These are phyloP conservation scores for Dicerorhinus sumatrensis DNA, from an alignment of 2,113 vertebrate species.

Conservation along the genomic window DNA sequence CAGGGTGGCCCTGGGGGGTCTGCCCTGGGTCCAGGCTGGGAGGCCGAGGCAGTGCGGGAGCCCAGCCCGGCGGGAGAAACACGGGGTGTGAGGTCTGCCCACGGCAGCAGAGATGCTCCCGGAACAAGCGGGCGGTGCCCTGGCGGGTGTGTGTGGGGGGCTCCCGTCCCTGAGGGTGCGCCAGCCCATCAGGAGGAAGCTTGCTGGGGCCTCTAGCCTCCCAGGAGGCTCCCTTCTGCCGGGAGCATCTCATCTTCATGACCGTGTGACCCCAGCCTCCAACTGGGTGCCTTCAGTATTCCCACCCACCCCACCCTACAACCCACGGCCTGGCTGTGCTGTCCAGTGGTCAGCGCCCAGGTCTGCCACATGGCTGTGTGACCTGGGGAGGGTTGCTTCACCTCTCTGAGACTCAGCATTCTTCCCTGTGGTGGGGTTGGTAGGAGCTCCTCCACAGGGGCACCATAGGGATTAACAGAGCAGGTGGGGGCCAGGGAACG, in stretches of 20 bases:
- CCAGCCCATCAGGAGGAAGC: neutral
- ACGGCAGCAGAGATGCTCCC: neutral
- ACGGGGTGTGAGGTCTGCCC: accelerated
- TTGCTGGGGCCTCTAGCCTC: accelerated
- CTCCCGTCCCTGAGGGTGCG: accelerated
- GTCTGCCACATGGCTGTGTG: neutral
- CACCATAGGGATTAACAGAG: accelerated
- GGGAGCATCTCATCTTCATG: neutral
- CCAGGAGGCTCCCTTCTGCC: neutral
- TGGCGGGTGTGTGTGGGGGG: neutral
- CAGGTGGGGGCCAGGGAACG: accelerated
- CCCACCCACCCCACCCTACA: neutral
- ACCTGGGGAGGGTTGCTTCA: neutral
- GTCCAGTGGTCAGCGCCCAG: neutral
- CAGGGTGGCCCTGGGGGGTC: neutral
- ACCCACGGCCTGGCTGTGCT: neutral
- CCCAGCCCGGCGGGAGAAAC: neutral
- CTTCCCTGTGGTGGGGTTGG: too few species aligned
- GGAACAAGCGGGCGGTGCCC: accelerated
- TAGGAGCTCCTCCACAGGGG: neutral
- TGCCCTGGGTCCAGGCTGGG: neutral
- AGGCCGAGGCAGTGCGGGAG: neutral
- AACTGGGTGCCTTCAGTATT: too few species aligned
- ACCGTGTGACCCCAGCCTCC: neutral
- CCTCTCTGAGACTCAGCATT: neutral